These are phyloP conservation scores for Chrysina gloriosa DNA, from an alignment of 2,888 invertebrate genomes.

Conservation along the genomic window DNA sequence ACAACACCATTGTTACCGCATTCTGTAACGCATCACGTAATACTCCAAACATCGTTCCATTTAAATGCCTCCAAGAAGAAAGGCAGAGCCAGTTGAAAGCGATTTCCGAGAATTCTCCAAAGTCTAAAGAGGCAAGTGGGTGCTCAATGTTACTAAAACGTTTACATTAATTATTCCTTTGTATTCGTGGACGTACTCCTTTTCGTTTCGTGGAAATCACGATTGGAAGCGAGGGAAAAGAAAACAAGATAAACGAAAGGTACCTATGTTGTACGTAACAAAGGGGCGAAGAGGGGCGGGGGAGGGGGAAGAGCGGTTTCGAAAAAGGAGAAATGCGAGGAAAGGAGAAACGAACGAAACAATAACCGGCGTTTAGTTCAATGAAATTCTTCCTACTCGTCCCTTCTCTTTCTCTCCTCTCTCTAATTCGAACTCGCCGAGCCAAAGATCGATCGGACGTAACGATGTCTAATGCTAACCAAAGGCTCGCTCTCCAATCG, in stretches of 20 bases:
- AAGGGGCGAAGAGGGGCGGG: background rate
- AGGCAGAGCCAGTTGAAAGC: too few species aligned
- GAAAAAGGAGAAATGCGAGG: background rate
- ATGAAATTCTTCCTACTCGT: slow-evolving; percentile 41
- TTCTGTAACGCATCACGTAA: too few species aligned
- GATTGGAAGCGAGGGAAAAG: background rate
- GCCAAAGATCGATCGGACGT: too few species aligned
- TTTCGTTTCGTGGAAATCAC: slow-evolving; percentile 12
- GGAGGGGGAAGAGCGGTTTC: background rate
- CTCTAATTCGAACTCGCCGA: too few species aligned
- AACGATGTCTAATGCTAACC: slow-evolving; percentile 53
- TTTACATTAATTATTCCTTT: slow-evolving; percentile 17
- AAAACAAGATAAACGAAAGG: background rate
- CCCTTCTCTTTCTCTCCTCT: too few species aligned
- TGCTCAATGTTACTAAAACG: background rate
- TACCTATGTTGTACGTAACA: too few species aligned
- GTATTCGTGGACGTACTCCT: background rate
- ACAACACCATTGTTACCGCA: too few species aligned
- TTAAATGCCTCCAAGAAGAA: too few species aligned
- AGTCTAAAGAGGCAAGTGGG: background rate
- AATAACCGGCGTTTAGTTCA: background rate
- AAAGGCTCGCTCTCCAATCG: slow-evolving; percentile 51
- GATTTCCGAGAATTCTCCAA: background rate
- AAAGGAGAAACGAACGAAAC: background rate
- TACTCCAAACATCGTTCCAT: too few species aligned